A percentile compares a stretch with the other conserved stretches of the same genome.
Evolutionary conservation across 2,888 invertebrate genomes (phyloP).

Genomic region (Morinoia aosen): DNA sequence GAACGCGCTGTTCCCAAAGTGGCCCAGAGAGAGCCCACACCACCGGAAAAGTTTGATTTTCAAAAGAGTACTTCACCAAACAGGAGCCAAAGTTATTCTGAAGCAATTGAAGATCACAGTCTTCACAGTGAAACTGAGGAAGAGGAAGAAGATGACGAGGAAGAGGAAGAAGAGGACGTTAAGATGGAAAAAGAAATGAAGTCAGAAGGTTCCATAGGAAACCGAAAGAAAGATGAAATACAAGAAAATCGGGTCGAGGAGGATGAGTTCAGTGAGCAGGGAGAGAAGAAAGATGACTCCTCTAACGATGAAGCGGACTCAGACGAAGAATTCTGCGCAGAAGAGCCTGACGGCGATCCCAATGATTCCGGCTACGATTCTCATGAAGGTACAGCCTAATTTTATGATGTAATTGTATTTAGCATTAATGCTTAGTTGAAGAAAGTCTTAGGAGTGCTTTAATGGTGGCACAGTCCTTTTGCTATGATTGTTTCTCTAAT

Average conservation of each 20-base stretch:
- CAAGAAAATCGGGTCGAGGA: background rate
- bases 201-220: background rate
- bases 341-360: conserved; percentile 8
- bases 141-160: conserved; percentile 32
- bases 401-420: background rate
- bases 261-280: background rate
- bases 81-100: background rate
- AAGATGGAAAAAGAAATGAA: background rate
- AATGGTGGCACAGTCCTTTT: no score
- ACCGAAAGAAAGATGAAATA: background rate
- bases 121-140: background rate
- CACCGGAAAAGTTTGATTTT: background rate
- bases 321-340: background rate
- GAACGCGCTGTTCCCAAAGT: background rate
- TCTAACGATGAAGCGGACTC: background rate
- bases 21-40: background rate
- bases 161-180: conserved; percentile 1
- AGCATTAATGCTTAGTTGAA: no score
- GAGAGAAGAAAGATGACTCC: background rate
- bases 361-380: conserved; percentile 51
- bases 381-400: conserved; percentile 26
- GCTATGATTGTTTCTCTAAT: background rate
- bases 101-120: background rate
- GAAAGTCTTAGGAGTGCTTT: no score
- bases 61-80: background rate